phyloP scores from a whole-genome alignment of 37 sponge, comb jelly and placozoan species.

The Spongilla lacustris region DNA sequence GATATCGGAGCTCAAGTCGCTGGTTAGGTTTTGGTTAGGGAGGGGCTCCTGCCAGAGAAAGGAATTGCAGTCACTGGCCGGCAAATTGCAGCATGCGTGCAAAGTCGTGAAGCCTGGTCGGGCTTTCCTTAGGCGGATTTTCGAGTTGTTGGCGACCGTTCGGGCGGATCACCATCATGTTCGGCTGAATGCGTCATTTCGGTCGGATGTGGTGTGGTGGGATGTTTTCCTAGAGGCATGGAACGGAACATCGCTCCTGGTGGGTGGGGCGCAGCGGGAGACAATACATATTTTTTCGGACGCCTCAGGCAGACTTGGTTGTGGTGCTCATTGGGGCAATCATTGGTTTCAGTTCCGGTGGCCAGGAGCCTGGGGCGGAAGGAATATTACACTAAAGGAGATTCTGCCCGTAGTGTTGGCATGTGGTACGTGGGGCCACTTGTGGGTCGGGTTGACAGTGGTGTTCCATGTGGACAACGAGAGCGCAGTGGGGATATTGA shows the following conservation, averaged over 20 bases:
- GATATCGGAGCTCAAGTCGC: background rate
- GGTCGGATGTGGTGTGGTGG: slow-evolving; percentile 18
- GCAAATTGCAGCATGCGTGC: background rate
- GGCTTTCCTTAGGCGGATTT: slow-evolving; percentile 10
- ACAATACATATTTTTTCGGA: background rate
- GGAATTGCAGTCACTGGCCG: slow-evolving; percentile 5
- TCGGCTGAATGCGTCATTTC: background rate
- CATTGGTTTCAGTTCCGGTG: slow-evolving; percentile 9
- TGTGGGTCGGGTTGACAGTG: slow-evolving; percentile 15
- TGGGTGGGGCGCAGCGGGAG: background rate
- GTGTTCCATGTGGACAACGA: slow-evolving; percentile 2
- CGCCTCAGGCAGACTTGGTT: slow-evolving; percentile 10
- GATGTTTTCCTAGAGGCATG: background rate
- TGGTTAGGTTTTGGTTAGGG: background rate
- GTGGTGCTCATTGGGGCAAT: background rate
- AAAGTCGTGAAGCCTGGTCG: slow-evolving; percentile 1
- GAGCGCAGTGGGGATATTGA: slow-evolving; percentile 34
- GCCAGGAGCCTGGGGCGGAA: background rate
- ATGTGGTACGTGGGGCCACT: slow-evolving; percentile 11
- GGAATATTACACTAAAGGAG: slow-evolving; percentile 6
- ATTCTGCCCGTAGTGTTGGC: slow-evolving; percentile 17
- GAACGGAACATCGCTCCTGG: slow-evolving; percentile 10
- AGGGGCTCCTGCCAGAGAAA: background rate
- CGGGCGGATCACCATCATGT: background rate
- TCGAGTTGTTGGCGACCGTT: background rate